A percentile compares a stretch with the other conserved stretches of the same genome.
phyloP scores from a whole-genome alignment of 2,113 vertebrate species.

The Chelonoidis abingdonii region DNA sequence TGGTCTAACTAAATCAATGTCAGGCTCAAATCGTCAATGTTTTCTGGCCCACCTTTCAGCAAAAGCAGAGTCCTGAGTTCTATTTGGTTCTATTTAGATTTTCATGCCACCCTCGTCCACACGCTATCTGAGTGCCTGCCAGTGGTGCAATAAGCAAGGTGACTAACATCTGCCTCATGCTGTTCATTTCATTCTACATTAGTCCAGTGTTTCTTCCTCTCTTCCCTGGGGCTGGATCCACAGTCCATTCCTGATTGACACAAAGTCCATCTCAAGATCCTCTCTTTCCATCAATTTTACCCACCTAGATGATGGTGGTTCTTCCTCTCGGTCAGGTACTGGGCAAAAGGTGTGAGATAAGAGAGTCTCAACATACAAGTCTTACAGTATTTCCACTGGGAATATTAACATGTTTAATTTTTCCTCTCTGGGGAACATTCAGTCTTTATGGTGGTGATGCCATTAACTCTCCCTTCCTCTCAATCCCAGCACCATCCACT shows the following conservation, averaged over 20 bases:
- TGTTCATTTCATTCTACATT: not conserved
- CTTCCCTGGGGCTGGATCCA: conserved; percentile 16
- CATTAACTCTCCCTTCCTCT: not conserved
- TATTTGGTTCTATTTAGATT: not conserved
- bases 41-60: not conserved
- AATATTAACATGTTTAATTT: conserved; percentile 19
- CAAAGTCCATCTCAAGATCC: not conserved
- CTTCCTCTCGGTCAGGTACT: not conserved
- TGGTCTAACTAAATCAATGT: not conserved
- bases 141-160: not conserved
- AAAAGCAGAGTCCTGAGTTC: not conserved
- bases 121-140: fast-evolving
- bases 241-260: not conserved
- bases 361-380: not conserved
- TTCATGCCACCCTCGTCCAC: not conserved
- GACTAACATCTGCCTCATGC: fast-evolving
- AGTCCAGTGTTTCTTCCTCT: not conserved
- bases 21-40: not conserved
- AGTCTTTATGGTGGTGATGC: conserved; percentile 3
- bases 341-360: not conserved
- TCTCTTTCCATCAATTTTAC: not conserved
- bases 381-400: not conserved
- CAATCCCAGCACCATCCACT: not conserved
- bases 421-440: not conserved
- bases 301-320: not conserved